Percentiles rank a stretch among this genome's conserved stretches.
Conservation (phyloP, 1,140 invertebrate genomes). For the Hesperophylax magnus region DNA sequence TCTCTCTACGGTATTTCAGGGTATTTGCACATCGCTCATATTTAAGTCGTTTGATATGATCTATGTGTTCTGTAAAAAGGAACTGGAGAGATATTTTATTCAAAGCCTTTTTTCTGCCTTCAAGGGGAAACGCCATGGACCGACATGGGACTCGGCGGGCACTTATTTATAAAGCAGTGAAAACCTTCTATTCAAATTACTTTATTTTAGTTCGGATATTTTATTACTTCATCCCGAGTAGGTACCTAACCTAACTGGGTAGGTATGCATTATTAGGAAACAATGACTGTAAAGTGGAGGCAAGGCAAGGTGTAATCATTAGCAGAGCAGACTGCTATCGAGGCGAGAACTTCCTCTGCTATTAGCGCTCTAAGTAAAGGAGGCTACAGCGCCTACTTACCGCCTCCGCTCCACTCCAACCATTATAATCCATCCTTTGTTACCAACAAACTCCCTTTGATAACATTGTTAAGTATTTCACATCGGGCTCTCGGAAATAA, state of each 20-base stretch:
- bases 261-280: too few species aligned
- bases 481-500: neutral
- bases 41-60: constrained; percentile 43
- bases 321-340: neutral
- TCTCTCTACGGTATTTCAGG: constrained; percentile 34
- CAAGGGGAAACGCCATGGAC: constrained; percentile 1
- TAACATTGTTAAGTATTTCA: constrained; percentile 2
- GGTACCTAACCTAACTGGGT: too few species aligned
- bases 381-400: neutral
- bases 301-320: too few species aligned
- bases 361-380: neutral
- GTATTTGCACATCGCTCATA: constrained; percentile 41
- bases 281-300: too few species aligned
- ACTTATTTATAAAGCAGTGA: constrained; percentile 5
- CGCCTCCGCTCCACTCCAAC: neutral
- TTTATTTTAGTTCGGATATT: too few species aligned
- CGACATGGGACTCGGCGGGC: constrained; percentile 12
- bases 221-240: too few species aligned
- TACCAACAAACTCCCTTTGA: neutral
- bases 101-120: constrained; percentile 36
- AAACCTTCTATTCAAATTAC: neutral
- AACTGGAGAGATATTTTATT: constrained; percentile 34
- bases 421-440: constrained; percentile 1
- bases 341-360: neutral
- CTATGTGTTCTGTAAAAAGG: constrained; percentile 28